These are phyloP conservation scores for Columba livia DNA, from an alignment of 2,113 vertebrate species.

Conservation along the genomic window DNA sequence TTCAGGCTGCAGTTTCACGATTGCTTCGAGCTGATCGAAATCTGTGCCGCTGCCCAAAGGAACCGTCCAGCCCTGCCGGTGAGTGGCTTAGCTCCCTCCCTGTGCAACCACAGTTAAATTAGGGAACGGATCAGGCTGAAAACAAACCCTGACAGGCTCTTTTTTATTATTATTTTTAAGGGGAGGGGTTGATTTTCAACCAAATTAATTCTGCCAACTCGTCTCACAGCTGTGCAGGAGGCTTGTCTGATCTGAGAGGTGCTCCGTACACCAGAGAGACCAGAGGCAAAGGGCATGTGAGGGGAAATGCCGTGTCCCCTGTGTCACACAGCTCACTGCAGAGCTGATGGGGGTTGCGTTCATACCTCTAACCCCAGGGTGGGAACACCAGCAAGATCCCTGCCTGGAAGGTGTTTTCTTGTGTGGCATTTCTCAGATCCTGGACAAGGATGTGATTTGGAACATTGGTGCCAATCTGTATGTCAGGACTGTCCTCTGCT, in stretches of 20 bases:
- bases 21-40: constrained; percentile 46
- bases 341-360: neutral
- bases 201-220: neutral
- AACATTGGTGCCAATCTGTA: fast-evolving
- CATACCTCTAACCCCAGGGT: neutral
- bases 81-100: neutral
- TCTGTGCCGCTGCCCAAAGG: neutral
- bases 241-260: neutral
- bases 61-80: constrained; percentile 1
- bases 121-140: neutral
- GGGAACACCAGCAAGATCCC: neutral
- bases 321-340: neutral
- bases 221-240: neutral
- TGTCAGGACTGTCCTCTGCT: neutral
- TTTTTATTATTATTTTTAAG: neutral
- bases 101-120: neutral
- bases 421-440: neutral
- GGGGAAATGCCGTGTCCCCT: neutral
- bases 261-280: neutral
- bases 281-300: neutral
- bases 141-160: neutral
- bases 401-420: neutral
- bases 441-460: neutral
- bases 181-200: neutral
- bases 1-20: constrained; percentile 50